Evolutionary conservation across 2,797 vertebrate species (phyloP).

Genomic region (Nyctalus aviator): DNA sequence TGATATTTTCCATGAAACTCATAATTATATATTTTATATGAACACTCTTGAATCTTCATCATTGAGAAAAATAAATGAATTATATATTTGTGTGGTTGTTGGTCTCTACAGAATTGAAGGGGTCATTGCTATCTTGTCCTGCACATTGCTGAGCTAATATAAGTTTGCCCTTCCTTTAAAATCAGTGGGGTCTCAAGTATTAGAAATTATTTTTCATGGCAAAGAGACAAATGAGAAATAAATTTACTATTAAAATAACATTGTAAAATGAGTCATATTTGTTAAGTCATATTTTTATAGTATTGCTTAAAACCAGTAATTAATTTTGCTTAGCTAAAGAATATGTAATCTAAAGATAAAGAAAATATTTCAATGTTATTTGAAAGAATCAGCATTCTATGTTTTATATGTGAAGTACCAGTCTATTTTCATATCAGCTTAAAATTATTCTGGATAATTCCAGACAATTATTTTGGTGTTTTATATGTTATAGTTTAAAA

Average conservation of each 20-base stretch:
- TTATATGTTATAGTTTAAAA: background rate
- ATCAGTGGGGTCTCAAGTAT: background rate
- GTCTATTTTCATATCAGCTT: background rate
- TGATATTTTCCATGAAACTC: too few relatives aligned
- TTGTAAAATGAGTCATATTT: too few relatives aligned
- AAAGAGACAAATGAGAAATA: too few relatives aligned
- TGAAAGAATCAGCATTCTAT: background rate
- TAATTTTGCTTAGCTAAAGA: conserved; percentile 10
- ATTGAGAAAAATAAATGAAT: background rate
- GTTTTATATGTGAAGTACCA: background rate
- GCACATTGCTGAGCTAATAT: conserved; percentile 24
- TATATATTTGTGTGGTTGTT: background rate
- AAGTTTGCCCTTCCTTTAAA: conserved; percentile 22
- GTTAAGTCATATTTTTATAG: too few relatives aligned
- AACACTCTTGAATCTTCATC: background rate
- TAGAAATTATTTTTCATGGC: too few relatives aligned
- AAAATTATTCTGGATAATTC: background rate
- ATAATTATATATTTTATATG: too few relatives aligned
- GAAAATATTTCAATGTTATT: conserved; percentile 29
- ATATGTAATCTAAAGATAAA: conserved; percentile 29
- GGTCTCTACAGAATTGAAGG: conserved; percentile 10
- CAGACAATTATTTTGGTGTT: background rate
- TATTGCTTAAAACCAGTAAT: background rate
- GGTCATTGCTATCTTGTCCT: conserved; percentile 27
- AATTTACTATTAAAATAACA: too few relatives aligned